Evolutionary conservation across 1,140 invertebrate genomes (phyloP), one percentile per base, ranked within the genome.

Genomic region (Ostrea edulis): DNA sequence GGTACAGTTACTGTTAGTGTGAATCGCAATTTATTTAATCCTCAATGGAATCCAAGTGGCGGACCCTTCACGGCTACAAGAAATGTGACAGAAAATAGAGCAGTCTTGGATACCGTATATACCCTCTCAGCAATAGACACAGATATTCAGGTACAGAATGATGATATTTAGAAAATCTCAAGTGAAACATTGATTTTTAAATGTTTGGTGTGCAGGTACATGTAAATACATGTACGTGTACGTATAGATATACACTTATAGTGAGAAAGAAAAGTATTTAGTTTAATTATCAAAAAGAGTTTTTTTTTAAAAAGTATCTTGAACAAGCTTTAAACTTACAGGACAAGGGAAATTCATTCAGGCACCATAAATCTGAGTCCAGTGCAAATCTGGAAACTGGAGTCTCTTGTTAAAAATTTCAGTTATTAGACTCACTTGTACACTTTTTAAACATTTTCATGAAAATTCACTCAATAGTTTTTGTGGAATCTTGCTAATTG

Each of bases 1-100:
- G 90, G 86, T 11, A 90, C 92, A 51, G 91, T 92, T 9, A 88
- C 86, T 4, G 89, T 94, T 5, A 92, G 35, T n/a, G 91, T 94
- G 25, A 84, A 86, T 7, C 82, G 93, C 25, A 94, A 94, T 86
- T 25, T 92, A 4, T 68, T 91, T 68, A 29, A 68, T 22, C 93
- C 93, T 14, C 29, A 62, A 1, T 93, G 93, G 71, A 29, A 71
- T 0, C 7, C 35, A 4, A 35, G 11, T 11, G 62, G 22, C 35
- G 86, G 84, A 55, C 85, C 65, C 12, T 62, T 54, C n/a, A 55
- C 62, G 12, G 55, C 65, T 8, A 55, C 71, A 2, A 62, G 62
- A 11, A 55, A n/a, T 20, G 87, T 93, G 2, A 52, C 58, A 0
- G 91, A 92, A 54, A 92, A 90, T 51, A 89, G 83, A 35, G 87